These are phyloP conservation scores for Subanguina moxae DNA, from an alignment of 1,140 invertebrate species.

Conservation along the genomic window DNA sequence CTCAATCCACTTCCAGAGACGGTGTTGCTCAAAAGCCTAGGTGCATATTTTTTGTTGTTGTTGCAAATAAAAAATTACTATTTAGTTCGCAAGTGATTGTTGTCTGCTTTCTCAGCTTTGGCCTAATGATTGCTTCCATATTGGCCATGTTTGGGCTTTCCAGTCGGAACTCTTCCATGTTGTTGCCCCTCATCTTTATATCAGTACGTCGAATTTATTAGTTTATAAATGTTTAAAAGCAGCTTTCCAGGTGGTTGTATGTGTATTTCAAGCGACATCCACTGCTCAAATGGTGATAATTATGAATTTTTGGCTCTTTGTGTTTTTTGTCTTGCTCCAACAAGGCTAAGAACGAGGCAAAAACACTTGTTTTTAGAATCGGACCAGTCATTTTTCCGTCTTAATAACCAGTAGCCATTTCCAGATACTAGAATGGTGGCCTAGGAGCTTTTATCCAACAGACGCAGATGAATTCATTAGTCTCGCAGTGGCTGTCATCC, in stretches of 20 bases:
- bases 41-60: constrained; percentile 14
- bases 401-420: too few species aligned
- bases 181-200: constrained; percentile 23
- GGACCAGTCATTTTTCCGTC: too few species aligned
- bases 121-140: constrained; percentile 19
- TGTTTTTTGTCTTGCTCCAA: too few species aligned
- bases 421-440: not conserved
- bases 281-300: not conserved
- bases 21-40: constrained; percentile 19
- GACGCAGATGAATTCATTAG: not conserved
- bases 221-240: not conserved
- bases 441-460: not conserved
- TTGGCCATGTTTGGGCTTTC: constrained; percentile 32
- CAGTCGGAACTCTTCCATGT: constrained; percentile 9
- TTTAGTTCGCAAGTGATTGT: constrained; percentile 24
- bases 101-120: constrained; percentile 26
- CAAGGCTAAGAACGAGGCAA: too few species aligned
- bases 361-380: too few species aligned
- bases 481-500: not conserved
- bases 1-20: constrained; percentile 15
- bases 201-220: constrained; percentile 8
- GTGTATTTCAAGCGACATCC: constrained; percentile 15
- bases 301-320: too few species aligned
- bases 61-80: constrained; percentile 23
- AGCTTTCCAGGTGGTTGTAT: constrained; percentile 12